Evolutionary conservation across 2,113 vertebrate species (phyloP), one percentile per base, ranked within the genome.

Genomic region (Lampris megalopsis): DNA sequence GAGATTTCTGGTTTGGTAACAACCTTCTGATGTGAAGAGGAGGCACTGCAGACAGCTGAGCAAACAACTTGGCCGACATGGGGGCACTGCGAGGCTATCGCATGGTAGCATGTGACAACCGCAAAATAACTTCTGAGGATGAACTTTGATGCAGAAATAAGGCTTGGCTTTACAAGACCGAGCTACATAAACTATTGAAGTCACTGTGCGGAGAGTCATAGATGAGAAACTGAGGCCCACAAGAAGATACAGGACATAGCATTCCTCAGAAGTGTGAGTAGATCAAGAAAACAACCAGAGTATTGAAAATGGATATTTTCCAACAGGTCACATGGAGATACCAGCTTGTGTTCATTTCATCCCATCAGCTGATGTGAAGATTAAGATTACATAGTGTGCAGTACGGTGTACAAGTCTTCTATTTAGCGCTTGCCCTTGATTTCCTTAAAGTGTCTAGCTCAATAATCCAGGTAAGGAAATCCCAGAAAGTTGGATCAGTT

Each of bases 1-100:
- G 24, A 24, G 47, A 77, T 70, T 68, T 40, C 10, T 86, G 38
- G 35, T 43, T 5, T 38, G 13, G 43, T 71, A 48, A 58, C 52
- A 48, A 73, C 66, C 45, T 68, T 68, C n/a, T 72, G 35, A 75
- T 54, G 36, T n/a, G 67, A 76, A 47, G 67, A 24, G 63, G 13
- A 3, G 24, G 47, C 50, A 71, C 47, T 38, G 71, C 49, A 69
- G 64, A 40, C 54, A 78, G 53, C 45, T 74, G n/a, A 81, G 42
- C 57, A 66, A 73, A 62, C 13, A 35, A 74, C 73, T 74, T 37
- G 58, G 10, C 57, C 9, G 56, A 24, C 61, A 50, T 9, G 50
- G 81, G 86, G 84, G 45, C 11, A 68, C 9, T 4, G 10, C 9
- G 24, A 47, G 2, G 42, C 9, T 40, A 36, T 52, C 42, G 75